A percentile compares a stretch with the other conserved stretches of the same genome.
Conservation (phyloP, 2,113 vertebrate species). For the Chloroceryle aenea region DNA sequence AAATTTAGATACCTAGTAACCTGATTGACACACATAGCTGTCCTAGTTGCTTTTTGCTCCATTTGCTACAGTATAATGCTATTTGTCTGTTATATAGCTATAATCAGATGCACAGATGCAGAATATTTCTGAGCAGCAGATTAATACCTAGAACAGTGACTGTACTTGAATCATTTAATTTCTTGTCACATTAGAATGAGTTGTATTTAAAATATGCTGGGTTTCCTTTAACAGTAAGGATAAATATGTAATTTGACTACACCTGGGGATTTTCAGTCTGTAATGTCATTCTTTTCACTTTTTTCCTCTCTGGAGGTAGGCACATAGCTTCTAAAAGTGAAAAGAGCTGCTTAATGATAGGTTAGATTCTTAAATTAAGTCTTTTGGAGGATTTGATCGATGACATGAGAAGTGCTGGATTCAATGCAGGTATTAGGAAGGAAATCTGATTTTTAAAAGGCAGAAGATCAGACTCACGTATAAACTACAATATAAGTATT, state of each 20-base stretch:
- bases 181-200: not conserved
- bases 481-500: not conserved
- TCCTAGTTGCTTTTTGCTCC: not conserved
- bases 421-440: not conserved
- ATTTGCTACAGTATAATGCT: not conserved
- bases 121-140: not conserved
- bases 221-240: not conserved
- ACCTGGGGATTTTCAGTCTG: not conserved
- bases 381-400: not conserved
- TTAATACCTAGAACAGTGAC: not conserved
- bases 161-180: not conserved
- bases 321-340: not conserved
- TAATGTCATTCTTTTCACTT: slow-evolving; percentile 12
- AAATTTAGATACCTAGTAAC: not conserved
- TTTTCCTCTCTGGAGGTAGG: slow-evolving; percentile 29
- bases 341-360: not conserved
- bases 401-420: not conserved
- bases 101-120: not conserved
- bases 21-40: not conserved
- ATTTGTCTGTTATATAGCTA: not conserved
- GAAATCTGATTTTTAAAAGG: not conserved
- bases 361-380: not conserved
- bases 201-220: slow-evolving; percentile 6
- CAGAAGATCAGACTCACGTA: not conserved
- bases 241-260: not conserved